Evolutionary conservation across 2,888 invertebrate genomes (phyloP), one percentile per base, ranked within the genome.

Genomic region (Iselma pallidipennis): DNA sequence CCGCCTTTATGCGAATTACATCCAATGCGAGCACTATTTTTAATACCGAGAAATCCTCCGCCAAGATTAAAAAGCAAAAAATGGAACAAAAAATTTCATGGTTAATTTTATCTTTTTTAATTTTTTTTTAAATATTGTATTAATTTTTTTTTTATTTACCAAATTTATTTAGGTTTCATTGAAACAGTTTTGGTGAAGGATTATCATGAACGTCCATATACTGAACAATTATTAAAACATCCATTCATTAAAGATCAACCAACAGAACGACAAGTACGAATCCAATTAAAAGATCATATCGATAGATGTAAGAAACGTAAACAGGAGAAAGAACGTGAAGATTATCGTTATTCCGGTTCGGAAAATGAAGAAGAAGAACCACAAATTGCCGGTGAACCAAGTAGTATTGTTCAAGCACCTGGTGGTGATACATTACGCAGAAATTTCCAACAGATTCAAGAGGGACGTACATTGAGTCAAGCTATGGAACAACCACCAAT

Each of bases 1-100:
- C 98, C 98, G 66, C 98, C 99, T 37, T 88, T 99, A 62, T 99
- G 98, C 85, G 98, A 99, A 86, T 89, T 99, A 82, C 99, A 99
- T 86, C 99, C 99, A 23, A 99, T 99, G 99, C 88, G 98, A 81
- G 98, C 98, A 70, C 87, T 98, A 71, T 99, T 98, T 84, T 89
- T 99, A 76, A 98, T 98, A 82, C 98, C 98, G 71, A 89, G 98
- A 78, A 98, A 99, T 83, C 94, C 96, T 72, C 97, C 99, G 55
- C 99, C 99, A 51, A 89, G 98, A 75, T 89, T 99, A 75, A 98
- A 96, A 84, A 95, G 96, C 65, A 96, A 96, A 84, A 97, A 97
- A 81, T 98, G 98, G 98, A 91, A 94, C 63, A 96, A 97, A 83
- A 95, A 96, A 83, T 98, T 98, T 84, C 96, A 98, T 80, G 88